Evolutionary conservation across 2,797 vertebrate species (phyloP).

Genomic region (Diglossa cyanea): DNA sequence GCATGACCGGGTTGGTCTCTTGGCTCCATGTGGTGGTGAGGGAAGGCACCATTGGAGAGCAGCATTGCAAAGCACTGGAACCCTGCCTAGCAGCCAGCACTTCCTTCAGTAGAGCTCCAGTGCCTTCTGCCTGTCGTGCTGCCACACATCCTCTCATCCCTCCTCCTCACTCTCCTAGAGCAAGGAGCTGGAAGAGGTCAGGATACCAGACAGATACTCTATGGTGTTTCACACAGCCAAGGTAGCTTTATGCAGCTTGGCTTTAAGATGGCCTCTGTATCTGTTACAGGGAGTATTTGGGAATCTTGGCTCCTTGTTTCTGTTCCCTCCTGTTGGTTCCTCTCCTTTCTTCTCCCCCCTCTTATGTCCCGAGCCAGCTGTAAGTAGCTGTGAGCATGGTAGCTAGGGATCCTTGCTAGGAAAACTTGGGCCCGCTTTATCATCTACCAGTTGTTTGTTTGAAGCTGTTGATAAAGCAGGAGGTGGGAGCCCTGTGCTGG

Average conservation of each 20-base stretch:
- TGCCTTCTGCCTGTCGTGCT: background rate
- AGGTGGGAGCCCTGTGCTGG: background rate
- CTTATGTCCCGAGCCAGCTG: background rate
- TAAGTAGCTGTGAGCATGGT: background rate
- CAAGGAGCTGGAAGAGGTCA: background rate
- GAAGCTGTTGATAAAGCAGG: conserved; percentile 25
- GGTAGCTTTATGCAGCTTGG: background rate
- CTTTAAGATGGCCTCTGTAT: background rate
- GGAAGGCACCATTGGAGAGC: background rate
- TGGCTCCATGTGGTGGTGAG: background rate
- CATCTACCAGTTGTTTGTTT: background rate
- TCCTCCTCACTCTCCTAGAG: background rate
- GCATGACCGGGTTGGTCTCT: fast-evolving
- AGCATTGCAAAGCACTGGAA: background rate
- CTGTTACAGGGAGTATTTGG: background rate
- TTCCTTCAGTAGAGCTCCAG: background rate
- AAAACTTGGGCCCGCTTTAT: conserved; percentile 14
- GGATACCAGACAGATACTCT: background rate
- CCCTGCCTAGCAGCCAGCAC: background rate
- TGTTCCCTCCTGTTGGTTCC: background rate
- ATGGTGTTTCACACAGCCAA: fast-evolving
- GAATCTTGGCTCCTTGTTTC: background rate
- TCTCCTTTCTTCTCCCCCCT: background rate
- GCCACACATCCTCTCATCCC: background rate
- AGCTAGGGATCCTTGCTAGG: background rate